Conservation (phyloP, 2,888 invertebrate genomes). For the Folsomia candida region DNA sequence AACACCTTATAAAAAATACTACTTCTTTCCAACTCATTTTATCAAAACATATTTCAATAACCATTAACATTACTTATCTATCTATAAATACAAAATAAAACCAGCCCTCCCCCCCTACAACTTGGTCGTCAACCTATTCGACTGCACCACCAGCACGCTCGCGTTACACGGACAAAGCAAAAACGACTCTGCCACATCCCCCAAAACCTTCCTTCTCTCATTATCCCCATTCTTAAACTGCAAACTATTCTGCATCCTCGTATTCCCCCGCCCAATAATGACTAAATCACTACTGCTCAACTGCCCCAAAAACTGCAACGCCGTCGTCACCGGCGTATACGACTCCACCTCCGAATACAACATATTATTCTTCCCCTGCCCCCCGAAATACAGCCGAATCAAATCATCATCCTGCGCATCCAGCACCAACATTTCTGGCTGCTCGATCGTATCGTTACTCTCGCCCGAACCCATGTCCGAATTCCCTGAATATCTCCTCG, state of each 20-base stretch:
- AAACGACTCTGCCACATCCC: constrained; percentile 36
- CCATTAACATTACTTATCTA: no score
- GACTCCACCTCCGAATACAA: constrained; percentile 28
- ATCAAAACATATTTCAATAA: no score
- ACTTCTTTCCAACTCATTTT: no score
- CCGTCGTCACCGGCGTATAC: constrained; percentile 25
- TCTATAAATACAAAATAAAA: no score
- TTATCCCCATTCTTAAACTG: constrained; percentile 23
- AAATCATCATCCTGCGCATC: constrained; percentile 22
- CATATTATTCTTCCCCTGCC: not conserved
- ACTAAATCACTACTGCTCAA: constrained; percentile 29
- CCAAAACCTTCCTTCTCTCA: constrained; percentile 32
- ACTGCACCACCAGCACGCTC: constrained; percentile 34
- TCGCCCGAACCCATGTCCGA: not conserved
- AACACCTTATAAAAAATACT: no score
- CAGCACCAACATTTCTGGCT: constrained; percentile 5
- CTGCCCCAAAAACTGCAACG: constrained; percentile 21
- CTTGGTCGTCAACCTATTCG: not conserved
- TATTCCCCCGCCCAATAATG: constrained; percentile 24
- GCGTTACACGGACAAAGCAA: constrained; percentile 19
- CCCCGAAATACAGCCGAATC: constrained; percentile 10
- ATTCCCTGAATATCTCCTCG: not conserved
- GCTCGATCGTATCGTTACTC: constrained; percentile 11
- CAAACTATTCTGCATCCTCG: constrained; percentile 13
- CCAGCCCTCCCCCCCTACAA: no score